These are phyloP conservation scores for Columbina picui DNA, from an alignment of 2,113 vertebrate genomes.

Conservation along the genomic window DNA sequence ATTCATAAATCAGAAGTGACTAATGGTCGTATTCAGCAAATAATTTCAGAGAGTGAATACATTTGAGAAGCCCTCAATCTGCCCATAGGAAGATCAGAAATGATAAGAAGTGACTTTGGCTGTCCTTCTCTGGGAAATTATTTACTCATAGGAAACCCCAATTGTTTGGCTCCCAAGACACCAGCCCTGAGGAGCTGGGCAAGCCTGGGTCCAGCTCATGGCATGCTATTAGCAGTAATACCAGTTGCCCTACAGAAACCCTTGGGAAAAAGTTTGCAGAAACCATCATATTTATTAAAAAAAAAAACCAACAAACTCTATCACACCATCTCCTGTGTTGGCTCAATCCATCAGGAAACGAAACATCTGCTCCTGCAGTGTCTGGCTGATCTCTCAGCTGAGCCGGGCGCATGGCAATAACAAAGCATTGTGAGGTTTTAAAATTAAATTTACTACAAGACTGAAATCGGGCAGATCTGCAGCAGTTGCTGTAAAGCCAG, in stretches of 20 bases:
- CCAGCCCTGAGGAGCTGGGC: not conserved
- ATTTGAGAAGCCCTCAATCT: not conserved
- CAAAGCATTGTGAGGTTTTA: not conserved
- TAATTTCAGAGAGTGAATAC: not conserved
- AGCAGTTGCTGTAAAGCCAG: not conserved
- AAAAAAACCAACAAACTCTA: not conserved
- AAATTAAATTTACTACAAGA: not conserved
- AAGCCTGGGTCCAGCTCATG: not conserved
- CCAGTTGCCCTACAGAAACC: not conserved
- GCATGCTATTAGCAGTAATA: not conserved
- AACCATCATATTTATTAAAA: not conserved
- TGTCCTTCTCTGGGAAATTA: not conserved
- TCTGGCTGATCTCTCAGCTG: not conserved
- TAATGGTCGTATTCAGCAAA: not conserved
- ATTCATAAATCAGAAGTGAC: slow-evolving; percentile 35
- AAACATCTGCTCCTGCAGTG: not conserved
- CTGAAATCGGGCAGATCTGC: rapidly evolving
- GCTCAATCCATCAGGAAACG: not conserved
- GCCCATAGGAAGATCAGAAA: not conserved
- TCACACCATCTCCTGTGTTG: not conserved
- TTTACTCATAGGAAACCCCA: not conserved
- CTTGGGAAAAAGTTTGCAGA: not conserved
- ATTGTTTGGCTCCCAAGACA: not conserved
- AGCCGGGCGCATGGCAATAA: rapidly evolving
- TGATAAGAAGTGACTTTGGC: not conserved